These are phyloP conservation scores for Brachionus asplanchnoidis DNA, from an alignment of 1,140 invertebrate species.

Conservation along the genomic window DNA sequence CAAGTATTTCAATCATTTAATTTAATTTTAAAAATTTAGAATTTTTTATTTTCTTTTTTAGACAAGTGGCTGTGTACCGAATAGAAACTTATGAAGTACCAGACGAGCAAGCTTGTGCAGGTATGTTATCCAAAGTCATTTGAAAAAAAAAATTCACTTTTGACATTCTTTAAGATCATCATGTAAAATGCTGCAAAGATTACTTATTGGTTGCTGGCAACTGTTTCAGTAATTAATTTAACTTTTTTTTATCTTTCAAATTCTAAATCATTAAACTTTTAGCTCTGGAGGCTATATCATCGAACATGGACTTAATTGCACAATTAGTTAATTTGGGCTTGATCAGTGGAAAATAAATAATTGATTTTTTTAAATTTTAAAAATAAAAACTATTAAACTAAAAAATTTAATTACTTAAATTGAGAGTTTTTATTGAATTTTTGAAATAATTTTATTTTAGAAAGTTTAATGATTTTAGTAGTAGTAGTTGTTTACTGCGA, in stretches of 20 bases:
- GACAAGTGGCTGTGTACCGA: constrained; percentile 18
- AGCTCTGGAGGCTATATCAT: constrained; percentile 4
- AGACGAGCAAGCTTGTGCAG: constrained; percentile 37
- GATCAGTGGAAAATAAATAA: constrained; percentile 27
- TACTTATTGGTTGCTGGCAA: constrained; percentile 9
- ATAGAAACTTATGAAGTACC: constrained; percentile 34
- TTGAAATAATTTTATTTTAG: not conserved
- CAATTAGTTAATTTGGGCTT: constrained; percentile 19
- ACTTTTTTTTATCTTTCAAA: not conserved
- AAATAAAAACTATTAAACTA: not conserved
- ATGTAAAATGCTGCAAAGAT: constrained; percentile 41
- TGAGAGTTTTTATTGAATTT: not conserved
- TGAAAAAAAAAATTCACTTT: not conserved
- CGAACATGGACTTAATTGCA: constrained; percentile 14
- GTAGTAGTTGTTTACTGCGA: too few species aligned
- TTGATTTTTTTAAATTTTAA: not conserved
- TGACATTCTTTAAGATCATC: not conserved
- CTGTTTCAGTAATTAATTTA: constrained; percentile 22
- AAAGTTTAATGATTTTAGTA: too few species aligned
- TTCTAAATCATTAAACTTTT: not conserved
- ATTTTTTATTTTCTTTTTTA: not conserved
- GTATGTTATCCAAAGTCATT: not conserved
- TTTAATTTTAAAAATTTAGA: not conserved
- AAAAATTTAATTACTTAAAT: not conserved
- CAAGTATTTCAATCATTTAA: not conserved